Conservation (phyloP, 2,113 vertebrate genomes). For the Cavia aperea region DNA sequence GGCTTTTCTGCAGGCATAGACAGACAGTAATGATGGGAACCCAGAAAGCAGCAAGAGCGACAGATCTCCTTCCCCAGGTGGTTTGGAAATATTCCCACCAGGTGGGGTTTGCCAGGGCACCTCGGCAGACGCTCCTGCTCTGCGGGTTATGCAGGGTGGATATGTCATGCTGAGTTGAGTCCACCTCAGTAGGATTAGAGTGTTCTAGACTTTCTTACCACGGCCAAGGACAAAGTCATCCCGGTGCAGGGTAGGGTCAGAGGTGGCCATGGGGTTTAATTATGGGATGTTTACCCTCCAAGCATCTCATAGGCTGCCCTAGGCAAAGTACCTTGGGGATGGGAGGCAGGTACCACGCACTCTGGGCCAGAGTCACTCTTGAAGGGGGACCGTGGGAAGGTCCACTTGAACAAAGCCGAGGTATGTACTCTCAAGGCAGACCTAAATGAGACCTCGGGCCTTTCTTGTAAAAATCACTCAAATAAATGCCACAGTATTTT, state of each 20-base stretch:
- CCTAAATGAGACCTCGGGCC: no score
- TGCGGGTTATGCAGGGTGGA: background rate
- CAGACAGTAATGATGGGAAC: background rate
- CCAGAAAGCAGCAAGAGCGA: background rate
- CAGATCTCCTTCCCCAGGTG: no score
- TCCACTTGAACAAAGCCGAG: background rate
- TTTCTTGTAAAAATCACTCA: background rate
- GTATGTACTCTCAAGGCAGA: background rate
- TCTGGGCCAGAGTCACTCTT: background rate
- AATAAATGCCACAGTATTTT: background rate
- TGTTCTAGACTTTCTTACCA: background rate
- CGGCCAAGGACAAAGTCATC: background rate
- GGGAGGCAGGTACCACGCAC: background rate
- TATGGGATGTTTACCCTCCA: background rate
- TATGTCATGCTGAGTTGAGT: background rate
- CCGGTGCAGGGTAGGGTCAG: background rate
- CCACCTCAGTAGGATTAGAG: background rate
- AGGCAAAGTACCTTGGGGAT: background rate
- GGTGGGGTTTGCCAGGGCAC: background rate
- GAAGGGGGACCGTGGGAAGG: background rate
- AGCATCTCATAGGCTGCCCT: background rate
- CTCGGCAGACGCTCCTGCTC: background rate
- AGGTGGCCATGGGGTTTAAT: background rate
- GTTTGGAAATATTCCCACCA: background rate
- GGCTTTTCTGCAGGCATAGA: background rate